These are phyloP conservation scores for Entelurus aequoreus DNA, from an alignment of 2,113 vertebrate species.

Conservation along the genomic window DNA sequence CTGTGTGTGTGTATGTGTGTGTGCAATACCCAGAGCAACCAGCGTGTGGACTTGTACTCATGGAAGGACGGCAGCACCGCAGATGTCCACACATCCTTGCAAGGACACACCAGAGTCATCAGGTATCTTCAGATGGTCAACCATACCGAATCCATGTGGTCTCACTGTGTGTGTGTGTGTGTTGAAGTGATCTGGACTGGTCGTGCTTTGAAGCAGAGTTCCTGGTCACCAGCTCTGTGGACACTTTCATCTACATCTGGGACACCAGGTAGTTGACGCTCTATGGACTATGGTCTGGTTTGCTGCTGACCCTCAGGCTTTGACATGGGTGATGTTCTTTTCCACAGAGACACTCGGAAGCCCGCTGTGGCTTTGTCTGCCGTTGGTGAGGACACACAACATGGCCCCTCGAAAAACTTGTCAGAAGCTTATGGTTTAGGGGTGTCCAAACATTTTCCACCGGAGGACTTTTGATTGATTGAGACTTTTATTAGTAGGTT, in stretches of 20 bases:
- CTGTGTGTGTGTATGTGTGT: background rate
- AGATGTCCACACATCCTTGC: conserved; percentile 85
- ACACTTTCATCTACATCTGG: conserved; percentile 99
- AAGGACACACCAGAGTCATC: conserved; percentile 96
- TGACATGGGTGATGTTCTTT: background rate
- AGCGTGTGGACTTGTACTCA: conserved; percentile 91
- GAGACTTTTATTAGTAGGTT: no score
- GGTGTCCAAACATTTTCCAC: no score
- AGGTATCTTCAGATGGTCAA: conserved; percentile 69
- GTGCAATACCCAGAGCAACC: conserved; percentile 81
- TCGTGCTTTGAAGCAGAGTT: conserved; percentile 92
- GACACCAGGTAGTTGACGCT: conserved; percentile 79
- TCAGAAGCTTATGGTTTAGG: no score
- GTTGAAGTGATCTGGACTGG: conserved; percentile 91
- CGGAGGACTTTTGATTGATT: no score
- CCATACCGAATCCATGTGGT: background rate
- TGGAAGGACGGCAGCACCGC: conserved; percentile 85
- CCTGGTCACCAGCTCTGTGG: conserved; percentile 94
- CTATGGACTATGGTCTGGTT: background rate
- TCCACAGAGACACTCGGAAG: conserved; percentile 90
- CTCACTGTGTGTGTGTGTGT: background rate
- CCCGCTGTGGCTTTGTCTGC: conserved; percentile 87
- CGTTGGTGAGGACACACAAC: conserved; percentile 79
- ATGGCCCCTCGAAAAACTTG: background rate
- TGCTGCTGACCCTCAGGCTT: background rate